Base-by-base conservation (phyloP, 2,113 vertebrate species). In the Setophaga kirtlandii region DNA sequence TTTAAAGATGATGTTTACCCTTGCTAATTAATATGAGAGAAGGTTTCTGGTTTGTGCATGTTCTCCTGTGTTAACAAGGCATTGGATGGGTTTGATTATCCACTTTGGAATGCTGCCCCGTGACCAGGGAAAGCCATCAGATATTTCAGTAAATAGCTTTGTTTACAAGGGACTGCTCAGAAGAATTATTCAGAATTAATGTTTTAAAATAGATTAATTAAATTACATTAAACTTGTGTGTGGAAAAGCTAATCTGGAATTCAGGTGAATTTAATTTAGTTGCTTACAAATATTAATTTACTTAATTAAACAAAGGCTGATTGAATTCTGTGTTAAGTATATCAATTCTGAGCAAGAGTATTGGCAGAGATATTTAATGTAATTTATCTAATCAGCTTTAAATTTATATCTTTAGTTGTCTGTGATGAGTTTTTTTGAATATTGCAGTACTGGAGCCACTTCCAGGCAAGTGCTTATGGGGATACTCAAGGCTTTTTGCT, bases 271-370 rank as follows among this genome's bases (percentile, higher is more conserved):
- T 88, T 89, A 77, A 94, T 89, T 83, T 47, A 92, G 56, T 75
- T 89, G 87, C 80, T 95, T 91, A 92, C 91, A 94, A 92, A 92
- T 87, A 90, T 35, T 81, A 84, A 94, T 93, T 88, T 92, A n/a
- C 83, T 96, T 86, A 83, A 92, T 90, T 94, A 87, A 92, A 62
- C 83, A 91, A 83, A 86, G 76, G 52, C 56, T 60, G 53, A 63
- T 86, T 90, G 73, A 91, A 81, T 87, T 89, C 68, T 63, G 16
- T 35, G 41, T 37, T 33, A 47, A 76, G 64, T 80, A 30, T 78
- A 50, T 86, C 44, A 31, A 3, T 80, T 88, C 73, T 44, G 75
- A 65, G 41, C 46, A 42, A 58, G 75, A 65, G 71, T 25, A 33
- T 55, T 82, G 68, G 41, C 56, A 71, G 62, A 79, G 46, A 50